Base-by-base conservation (phyloP, 2,888 invertebrate genomes). In the Taphrorychus bicolor region DNA sequence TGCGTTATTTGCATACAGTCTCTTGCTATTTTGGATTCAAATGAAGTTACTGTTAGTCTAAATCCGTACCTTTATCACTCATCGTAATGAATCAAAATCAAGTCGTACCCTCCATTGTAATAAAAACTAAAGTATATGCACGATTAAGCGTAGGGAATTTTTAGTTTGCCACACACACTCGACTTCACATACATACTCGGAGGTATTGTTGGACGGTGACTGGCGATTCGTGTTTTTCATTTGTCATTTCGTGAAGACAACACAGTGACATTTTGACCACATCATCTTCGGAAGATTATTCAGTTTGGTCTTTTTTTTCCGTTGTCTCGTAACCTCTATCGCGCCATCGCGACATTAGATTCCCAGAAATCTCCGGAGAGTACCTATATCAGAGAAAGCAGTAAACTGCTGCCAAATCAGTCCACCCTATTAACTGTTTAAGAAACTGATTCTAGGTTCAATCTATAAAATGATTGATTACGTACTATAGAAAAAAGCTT, bases 391-490 rank as follows among this genome's bases (percentile, higher is more conserved):
- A 32, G 32, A 16, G 45, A 45, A 45, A 4, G 45, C n/a, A n/a
- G n/a, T n/a, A n/a, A n/a, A n/a, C n/a, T n/a, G n/a, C n/a, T 45
- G 14, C 45, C 45, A 5, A 45, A 7, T 45, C 14, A 45, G 16
- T 45, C 14, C 45, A 16, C 16, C 16, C 45, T 14, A 45, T 45
- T 45, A 32, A 32, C 45, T 45, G 45, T n/a, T 16, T 45, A 45
- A 2, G 45, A 45, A 32, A 7, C 32, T 11, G 32, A 32, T 32
- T 11, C 11, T 32, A 9, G 32, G 32, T 3, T 32, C 11, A 32
- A 32, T 45, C 16, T 7, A 14, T 45, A 45, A 45, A 45, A 14
- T 65, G 65, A 65, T 65, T 65, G 32, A 65, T 65, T 54, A 65
- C 48, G 23, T 24, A 24, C 14, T 11, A n/a, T 23, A 53, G 18